Evolutionary conservation across 2,888 invertebrate species (phyloP).

Genomic region (Drosophila vallismaia): DNA sequence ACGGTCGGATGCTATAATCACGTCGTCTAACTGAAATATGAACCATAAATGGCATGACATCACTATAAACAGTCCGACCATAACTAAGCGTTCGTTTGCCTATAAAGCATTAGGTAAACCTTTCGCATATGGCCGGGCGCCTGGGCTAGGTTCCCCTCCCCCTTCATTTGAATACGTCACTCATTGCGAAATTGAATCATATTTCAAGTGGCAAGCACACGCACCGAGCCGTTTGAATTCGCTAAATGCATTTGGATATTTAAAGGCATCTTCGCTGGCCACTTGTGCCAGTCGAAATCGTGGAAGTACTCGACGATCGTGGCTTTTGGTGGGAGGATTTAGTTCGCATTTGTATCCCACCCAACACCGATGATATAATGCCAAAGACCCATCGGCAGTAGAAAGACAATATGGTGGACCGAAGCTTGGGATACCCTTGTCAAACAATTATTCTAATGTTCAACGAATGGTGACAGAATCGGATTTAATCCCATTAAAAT

Average conservation of each 20-base stretch:
- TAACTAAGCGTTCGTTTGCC: constrained; percentile 47
- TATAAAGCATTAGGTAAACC: constrained; percentile 41
- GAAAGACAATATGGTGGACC: constrained; percentile 14
- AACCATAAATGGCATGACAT: constrained; percentile 79
- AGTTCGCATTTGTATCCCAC: constrained; percentile 14
- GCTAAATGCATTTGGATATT: constrained; percentile 52
- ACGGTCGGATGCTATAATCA: constrained; percentile 37
- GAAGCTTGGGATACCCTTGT: constrained; percentile 21
- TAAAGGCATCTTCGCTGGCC: constrained; percentile 40
- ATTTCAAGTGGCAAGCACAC: constrained; percentile 51
- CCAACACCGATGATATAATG: constrained; percentile 62
- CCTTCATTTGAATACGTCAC: constrained; percentile 39
- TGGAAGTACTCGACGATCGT: constrained; percentile 55
- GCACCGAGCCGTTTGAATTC: constrained; percentile 55
- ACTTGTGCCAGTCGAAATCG: constrained; percentile 39
- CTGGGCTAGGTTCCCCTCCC: constrained; percentile 24
- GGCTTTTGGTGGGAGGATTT: constrained; percentile 20
- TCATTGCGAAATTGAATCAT: constrained; percentile 65
- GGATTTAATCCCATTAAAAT: neutral
- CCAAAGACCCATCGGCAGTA: constrained; percentile 39
- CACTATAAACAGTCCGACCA: constrained; percentile 72
- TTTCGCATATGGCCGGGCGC: constrained; percentile 46
- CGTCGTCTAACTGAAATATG: constrained; percentile 76
- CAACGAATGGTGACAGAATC: neutral
- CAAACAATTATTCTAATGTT: neutral